phyloP scores from a whole-genome alignment of 2,888 invertebrate genomes.

The Orthonychiurus folsomi region DNA sequence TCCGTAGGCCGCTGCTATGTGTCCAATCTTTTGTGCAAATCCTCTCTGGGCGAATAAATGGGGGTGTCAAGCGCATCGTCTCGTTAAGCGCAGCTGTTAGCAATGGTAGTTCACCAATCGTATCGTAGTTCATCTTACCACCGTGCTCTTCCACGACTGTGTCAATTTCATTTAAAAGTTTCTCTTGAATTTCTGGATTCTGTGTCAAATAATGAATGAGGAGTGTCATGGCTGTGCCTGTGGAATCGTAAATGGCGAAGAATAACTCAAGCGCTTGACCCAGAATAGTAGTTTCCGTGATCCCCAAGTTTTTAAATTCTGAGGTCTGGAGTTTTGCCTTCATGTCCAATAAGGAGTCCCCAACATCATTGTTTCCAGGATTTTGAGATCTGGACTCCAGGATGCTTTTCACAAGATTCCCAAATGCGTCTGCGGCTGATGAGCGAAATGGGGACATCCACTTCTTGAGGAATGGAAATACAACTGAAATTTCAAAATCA shows the following conservation, averaged over 20 bases:
- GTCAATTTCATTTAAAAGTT: slow-evolving; percentile 28
- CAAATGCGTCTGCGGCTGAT: neutral
- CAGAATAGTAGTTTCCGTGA: slow-evolving; percentile 20
- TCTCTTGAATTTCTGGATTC: slow-evolving; percentile 24
- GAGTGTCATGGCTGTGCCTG: slow-evolving; percentile 18
- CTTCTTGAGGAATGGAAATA: slow-evolving; percentile 7
- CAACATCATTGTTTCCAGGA: neutral
- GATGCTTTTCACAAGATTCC: neutral
- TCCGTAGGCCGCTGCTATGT: slow-evolving; percentile 9
- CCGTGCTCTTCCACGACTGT: slow-evolving; percentile 20
- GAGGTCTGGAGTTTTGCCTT: slow-evolving; percentile 10
- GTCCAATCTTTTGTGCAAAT: slow-evolving; percentile 35
- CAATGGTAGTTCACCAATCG: slow-evolving; percentile 22
- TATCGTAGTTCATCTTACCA: slow-evolving; percentile 26
- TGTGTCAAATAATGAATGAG: slow-evolving; percentile 22
- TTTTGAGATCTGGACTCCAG: neutral
- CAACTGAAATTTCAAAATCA: slow-evolving; percentile 6
- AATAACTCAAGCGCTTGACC: slow-evolving; percentile 27
- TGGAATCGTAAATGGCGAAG: slow-evolving; percentile 26
- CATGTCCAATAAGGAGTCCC: neutral
- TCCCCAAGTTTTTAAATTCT: slow-evolving; percentile 14
- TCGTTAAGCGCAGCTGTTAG: slow-evolving; percentile 29
- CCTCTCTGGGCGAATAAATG: slow-evolving; percentile 29
- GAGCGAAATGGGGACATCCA: neutral
- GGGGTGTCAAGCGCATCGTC: slow-evolving; percentile 23